Percentiles rank a stretch among this genome's conserved stretches.
phyloP scores from a whole-genome alignment of 2,888 invertebrate genomes.

The Coelopa pilipes region DNA sequence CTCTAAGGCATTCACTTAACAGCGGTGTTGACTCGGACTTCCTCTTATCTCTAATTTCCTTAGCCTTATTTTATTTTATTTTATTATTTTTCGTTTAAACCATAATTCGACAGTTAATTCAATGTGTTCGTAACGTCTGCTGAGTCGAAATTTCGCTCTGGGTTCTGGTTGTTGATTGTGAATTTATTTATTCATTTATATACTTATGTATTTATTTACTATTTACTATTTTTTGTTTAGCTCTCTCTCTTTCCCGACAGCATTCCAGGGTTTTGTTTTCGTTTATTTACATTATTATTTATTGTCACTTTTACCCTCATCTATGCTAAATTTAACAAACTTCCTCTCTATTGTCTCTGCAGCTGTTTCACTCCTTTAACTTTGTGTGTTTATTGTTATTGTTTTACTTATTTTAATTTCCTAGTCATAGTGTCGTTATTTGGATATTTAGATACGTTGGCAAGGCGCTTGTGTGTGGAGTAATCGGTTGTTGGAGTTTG shows the following conservation, averaged over 20 bases:
- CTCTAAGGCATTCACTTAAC: slow-evolving; percentile 9
- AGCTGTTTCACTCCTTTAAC: too few species aligned
- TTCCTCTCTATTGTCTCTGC: not conserved
- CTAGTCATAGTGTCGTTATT: too few species aligned
- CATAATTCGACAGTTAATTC: not conserved
- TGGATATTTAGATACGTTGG: too few species aligned
- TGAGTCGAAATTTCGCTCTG: not conserved
- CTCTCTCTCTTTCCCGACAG: not conserved
- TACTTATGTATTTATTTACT: too few species aligned
- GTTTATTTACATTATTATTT: not conserved
- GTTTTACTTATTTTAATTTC: too few species aligned
- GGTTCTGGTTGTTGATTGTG: slow-evolving; percentile 28
- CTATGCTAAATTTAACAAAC: slow-evolving; percentile 14
- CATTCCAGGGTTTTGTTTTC: too few species aligned
- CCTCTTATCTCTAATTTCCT: not conserved
- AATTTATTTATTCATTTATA: too few species aligned
- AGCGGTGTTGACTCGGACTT: slow-evolving; percentile 20
- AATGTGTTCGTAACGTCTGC: slow-evolving; percentile 30
- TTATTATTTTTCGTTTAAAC: too few species aligned
- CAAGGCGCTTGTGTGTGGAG: too few species aligned
- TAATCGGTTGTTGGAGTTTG: too few species aligned
- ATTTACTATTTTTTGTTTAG: slow-evolving; percentile 13
- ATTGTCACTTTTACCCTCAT: slow-evolving; percentile 6
- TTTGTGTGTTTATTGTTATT: too few species aligned
- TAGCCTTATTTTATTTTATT: slow-evolving; percentile 7